Base-by-base conservation (phyloP, 2,888 invertebrate genomes). In the Automeris io region DNA sequence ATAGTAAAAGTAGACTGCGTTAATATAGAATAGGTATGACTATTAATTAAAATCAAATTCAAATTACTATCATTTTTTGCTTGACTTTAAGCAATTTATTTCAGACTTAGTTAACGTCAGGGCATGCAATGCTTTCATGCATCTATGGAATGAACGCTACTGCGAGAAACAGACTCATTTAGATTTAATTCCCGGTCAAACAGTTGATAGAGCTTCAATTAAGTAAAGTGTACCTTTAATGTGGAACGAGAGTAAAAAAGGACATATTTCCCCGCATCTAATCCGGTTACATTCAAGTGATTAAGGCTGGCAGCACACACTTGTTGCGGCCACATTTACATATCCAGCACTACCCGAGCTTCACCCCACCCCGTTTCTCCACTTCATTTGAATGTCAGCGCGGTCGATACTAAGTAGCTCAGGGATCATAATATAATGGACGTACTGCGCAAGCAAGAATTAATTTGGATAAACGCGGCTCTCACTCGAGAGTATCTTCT, bases 271-370 rank as follows among this genome's bases (percentile, higher is more conserved):
- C 24, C 24, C n/a, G 18, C 12, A 21, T 21, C 18, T 16, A 12
- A 26, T 13, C 21, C 24, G 13, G n/a, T 37, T 29, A 16, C 9
- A 37, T 37, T 31, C 9, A 23, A 37, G 18, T 31, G 31, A 31
- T 37, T 37, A 26, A 12, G 19, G 35, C 12, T 12, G n/a, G 9
- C 22, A 11, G 22, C 22, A 11, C 22, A 21, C 37, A 37, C 37
- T 37, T 37, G 37, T 37, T 37, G 31, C 31, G 22, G 19, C 13
- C 3, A 19, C 21, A 36, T 37, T 37, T 31, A 31, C 37, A 31
- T 37, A 37, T 31, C 37, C 29, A 29, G 22, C 22, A 9, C 7
- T 22, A 7, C 22, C 9, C 11, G 37, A 37, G 9, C 31, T 23
- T 18, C 16, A 29, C 22, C 7, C 22, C 22, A 16, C 22, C 7